Evolutionary conservation across 2,113 vertebrate genomes (phyloP).

Genomic region (Microtus ochrogaster): DNA sequence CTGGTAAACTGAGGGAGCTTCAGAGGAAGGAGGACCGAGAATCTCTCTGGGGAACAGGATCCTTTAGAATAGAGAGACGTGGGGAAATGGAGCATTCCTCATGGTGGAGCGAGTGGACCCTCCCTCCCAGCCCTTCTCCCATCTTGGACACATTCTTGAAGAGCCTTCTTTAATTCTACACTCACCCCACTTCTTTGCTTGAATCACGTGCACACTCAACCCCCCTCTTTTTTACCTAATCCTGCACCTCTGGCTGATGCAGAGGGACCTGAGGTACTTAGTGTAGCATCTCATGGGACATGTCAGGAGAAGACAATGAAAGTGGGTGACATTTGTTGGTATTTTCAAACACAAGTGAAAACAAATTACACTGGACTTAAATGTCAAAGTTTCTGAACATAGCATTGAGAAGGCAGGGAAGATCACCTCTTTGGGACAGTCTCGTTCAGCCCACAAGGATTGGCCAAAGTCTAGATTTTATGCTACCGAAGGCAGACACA

Average conservation of each 20-base stretch:
- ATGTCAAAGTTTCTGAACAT: constrained; percentile 83
- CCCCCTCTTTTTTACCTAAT: not conserved
- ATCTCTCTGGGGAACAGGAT: not conserved
- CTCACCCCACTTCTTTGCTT: not conserved
- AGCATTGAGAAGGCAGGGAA: not conserved
- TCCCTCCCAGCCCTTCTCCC: too few relatives aligned
- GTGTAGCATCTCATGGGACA: constrained; percentile 66
- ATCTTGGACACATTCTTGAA: not conserved
- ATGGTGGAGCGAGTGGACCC: too few relatives aligned
- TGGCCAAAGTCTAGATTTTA: not conserved
- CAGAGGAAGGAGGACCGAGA: not conserved
- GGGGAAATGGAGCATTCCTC: too few relatives aligned
- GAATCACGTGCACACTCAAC: not conserved
- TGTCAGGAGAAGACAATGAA: constrained; percentile 76
- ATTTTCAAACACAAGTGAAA: constrained; percentile 85
- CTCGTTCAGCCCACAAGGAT: not conserved
- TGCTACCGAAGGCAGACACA: not conserved
- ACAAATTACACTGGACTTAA: constrained; percentile 79
- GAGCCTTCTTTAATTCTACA: not conserved
- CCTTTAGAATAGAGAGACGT: not conserved
- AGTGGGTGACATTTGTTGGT: constrained; percentile 87
- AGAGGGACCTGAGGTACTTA: constrained; percentile 70
- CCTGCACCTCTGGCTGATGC: constrained; percentile 26
- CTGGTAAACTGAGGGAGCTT: not conserved
- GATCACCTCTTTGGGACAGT: not conserved